Base-by-base conservation (phyloP, 2,888 invertebrate genomes). In the Pandemis corylana region DNA sequence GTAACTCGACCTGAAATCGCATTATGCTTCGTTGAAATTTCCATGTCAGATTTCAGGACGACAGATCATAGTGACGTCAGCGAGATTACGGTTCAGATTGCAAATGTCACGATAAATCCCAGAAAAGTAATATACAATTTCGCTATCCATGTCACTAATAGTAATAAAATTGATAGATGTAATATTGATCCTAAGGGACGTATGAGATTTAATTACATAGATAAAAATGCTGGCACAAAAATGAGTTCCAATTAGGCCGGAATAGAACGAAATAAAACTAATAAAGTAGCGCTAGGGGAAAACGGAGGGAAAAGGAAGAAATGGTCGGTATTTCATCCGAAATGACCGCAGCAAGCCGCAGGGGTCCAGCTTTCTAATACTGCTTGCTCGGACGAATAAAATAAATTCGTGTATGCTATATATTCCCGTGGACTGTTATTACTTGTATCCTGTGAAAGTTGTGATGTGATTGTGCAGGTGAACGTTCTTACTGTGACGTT, bases 51-150 rank as follows among this genome's bases (percentile, higher is more conserved):
- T 70, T 66, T 62, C 70, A 67, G 46, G 53, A 66, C 70, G 70
- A 75, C 70, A 67, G 74, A 75, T 75, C 66, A 15, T 62, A 28
- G 51, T 70, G 61, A 74, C 74, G 74, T 74, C 65, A 70, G 65
- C 46, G 56, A 65, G 56, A 66, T 65, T 15, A 61, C 65, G 36
- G 44, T 12, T 66, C n/a, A 44, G 74, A 75, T 70, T 62, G 28
- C 62, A 46, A 41, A 44, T 61, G 10, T 51, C 51, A 36, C n/a
- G 44, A 64, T 51, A 66, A 66, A 68, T 56, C 61, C 13, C 42
- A 62, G 51, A 28, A 46, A 51, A 42, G 53, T n/a, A 56, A 56
- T 62, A 53, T 42, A 64, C 7, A 5, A 59, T 64, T 69, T 49
- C 10, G 53, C n/a, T n/a, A 65, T 46, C 12, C 12, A 12, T 7